phyloP scores from a whole-genome alignment of 2,113 vertebrate genomes.

The Xenopus borealis region DNA sequence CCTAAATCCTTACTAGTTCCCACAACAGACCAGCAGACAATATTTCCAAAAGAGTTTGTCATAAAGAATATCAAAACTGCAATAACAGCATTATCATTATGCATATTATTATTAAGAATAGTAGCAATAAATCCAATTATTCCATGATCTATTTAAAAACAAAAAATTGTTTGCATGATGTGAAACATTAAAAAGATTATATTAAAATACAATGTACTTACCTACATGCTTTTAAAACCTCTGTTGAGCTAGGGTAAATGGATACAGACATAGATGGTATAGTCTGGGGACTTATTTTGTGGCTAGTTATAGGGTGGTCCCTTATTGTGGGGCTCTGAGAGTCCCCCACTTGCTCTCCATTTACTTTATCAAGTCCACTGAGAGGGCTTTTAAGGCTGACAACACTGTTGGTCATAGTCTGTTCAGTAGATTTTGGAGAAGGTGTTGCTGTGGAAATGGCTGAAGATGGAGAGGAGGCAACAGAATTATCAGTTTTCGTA shows the following conservation, averaged over 20 bases:
- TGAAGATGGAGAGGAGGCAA: slow-evolving; percentile 85
- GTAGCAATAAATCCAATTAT: no score
- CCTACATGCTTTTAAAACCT: slow-evolving; percentile 97
- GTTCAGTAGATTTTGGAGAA: slow-evolving; percentile 82
- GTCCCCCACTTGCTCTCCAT: slow-evolving; percentile 85
- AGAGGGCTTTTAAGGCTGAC: slow-evolving; percentile 95
- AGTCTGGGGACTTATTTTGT: slow-evolving; percentile 72
- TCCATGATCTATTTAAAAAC: no score
- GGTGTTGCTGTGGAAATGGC: slow-evolving; percentile 89
- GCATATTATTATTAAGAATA: no score
- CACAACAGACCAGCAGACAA: no score
- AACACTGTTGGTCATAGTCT: slow-evolving; percentile 82
- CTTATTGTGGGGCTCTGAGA: slow-evolving; percentile 84
- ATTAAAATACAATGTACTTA: slow-evolving; percentile 56
- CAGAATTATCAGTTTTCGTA: slow-evolving; percentile 82
- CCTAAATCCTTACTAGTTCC: no score
- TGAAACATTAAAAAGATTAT: no score
- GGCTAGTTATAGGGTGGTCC: slow-evolving; percentile 69
- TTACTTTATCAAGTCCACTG: slow-evolving; percentile 78
- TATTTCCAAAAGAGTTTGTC: no score
- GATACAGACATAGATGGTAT: slow-evolving; percentile 89
- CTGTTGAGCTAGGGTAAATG: slow-evolving; percentile 94
- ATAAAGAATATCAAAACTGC: no score
- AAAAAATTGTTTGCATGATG: no score
- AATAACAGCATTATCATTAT: no score